Evolutionary conservation across 2,888 invertebrate genomes (phyloP), one percentile per base, ranked within the genome.

Genomic region (Neocrepidodera transversa): DNA sequence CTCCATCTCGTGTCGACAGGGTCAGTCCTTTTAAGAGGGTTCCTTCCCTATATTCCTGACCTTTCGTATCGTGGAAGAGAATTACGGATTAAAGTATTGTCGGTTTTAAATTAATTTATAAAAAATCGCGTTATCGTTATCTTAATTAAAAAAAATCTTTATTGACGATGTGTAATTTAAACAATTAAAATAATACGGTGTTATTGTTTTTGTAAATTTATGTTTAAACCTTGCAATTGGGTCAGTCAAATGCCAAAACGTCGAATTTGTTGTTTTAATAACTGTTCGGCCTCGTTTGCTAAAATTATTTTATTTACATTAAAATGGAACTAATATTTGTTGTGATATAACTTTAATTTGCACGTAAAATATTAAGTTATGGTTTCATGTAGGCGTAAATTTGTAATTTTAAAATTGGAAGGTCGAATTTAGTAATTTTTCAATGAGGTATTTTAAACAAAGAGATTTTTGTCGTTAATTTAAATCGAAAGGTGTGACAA

Each of bases 1-100:
- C 49, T 51, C 32, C 26, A 57, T 57, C 57, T 43, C 51, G 57
- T 42, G 13, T 17, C 50, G 43, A 18, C 23, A 49, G 38, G 55
- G 20, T 48, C 38, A 17, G 55, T 14, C 18, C 40, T 30, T 13
- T 23, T 49, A 17, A 26, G 43, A 43, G 13, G 50, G 20, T 16
- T 23, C 38, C 42, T 51, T 42, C 38, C 51, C 38, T 28, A 40
- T 18, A 38, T 17, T 38, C 38, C 38, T 14, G 38, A 38, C 32
- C 32, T 32, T 32, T 32, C 32, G 32, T 32, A 32, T 13, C 32
- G 32, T 13, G 3, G 13, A n/a, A 32, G 11, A 3, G 32, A 13
- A 32, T 32, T 32, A 32, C 32, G 32, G 11, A 2, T 13, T 13
- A 32, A 32, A 32, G 11, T 13, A 32, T 13, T 13, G 32, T 32